Percentiles rank a stretch among this genome's conserved stretches.
These are phyloP conservation scores for Labeo rohita DNA, from an alignment of 2,113 vertebrate species.

Conservation along the genomic window DNA sequence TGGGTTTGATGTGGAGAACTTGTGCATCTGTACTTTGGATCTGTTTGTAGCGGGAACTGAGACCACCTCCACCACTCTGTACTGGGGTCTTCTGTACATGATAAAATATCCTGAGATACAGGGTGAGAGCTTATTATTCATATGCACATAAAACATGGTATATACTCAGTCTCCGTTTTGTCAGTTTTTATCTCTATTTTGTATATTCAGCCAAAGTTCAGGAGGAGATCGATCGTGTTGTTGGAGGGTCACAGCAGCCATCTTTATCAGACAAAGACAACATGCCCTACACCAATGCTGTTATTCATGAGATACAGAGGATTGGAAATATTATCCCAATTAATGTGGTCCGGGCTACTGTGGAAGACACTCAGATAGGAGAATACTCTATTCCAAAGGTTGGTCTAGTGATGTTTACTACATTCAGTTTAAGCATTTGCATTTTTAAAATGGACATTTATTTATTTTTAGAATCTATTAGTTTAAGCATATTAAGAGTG, in stretches of 20 bases:
- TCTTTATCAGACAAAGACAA: no score
- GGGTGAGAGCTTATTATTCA: conserved; percentile 66
- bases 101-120: conserved; percentile 77
- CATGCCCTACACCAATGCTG: conserved; percentile 56
- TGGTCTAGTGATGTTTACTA: no score
- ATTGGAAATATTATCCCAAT: conserved; percentile 75
- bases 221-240: no score
- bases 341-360: conserved; percentile 56
- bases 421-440: neutral
- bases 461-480: no score
- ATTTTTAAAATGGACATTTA: no score
- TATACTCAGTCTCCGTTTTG: neutral
- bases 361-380: conserved; percentile 63
- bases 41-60: no score
- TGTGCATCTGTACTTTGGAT: no score
- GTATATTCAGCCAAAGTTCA: conserved; percentile 39
- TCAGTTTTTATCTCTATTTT: no score
- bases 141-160: neutral
- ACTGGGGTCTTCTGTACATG: conserved; percentile 35
- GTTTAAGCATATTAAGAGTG: no score
- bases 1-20: no score
- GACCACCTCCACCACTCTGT: no score
- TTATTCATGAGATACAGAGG: conserved; percentile 82
- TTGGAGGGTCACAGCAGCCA: no score
- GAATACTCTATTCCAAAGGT: conserved; percentile 77